Evolutionary conservation across 2,113 vertebrate genomes (phyloP), one percentile per base, ranked within the genome.

Genomic region (Coturnix japonica): DNA sequence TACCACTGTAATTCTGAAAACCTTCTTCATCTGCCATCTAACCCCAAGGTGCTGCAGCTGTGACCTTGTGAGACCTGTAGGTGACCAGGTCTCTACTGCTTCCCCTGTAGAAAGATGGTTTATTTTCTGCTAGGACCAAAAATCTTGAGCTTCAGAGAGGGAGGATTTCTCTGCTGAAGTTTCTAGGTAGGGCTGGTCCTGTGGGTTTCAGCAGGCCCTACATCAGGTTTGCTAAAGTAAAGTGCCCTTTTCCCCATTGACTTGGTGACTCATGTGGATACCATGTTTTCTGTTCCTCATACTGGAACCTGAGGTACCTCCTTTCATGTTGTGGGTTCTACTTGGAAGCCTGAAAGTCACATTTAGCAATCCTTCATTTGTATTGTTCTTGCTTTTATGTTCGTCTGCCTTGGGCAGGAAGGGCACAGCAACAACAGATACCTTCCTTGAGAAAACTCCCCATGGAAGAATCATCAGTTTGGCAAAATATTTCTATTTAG

Each of bases 401-500:
- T 92, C 61, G 41, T 86, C 60, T 94, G 60, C 59, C 43, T 83
- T 35, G 78, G 67, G 80, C 74, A 63, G 75, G 79, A 76, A 95
- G n/a, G 13, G 37, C 77, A 56, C 44, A 71, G 49, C 65, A 83
- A 64, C 54, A 63, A 66, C 37, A 41, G 70, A 91, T 72, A 87
- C 14, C 2, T 83, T 90, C 79, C 94, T 94, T 95, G 65, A 94
- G 44, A 94, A 88, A 95, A 81, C 23, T 35, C 23, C 64, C 91
- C 87, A 53, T 2, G 2, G 59, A 37, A 93, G 67, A 63, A 82
- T 43, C 13, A 9, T 59, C 46, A 63, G 31, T 89, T 81, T 60
- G 51, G 51, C 76, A 90, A 77, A 88, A 31, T 16, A 41, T 66
- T 94, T 77, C 56, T 88, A 30, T 74, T 80, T 71, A 59, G n/a